Evolutionary conservation across 2,888 invertebrate genomes (phyloP), one percentile per base, ranked within the genome.

Genomic region (Venustoraphidia nigricollis): DNA sequence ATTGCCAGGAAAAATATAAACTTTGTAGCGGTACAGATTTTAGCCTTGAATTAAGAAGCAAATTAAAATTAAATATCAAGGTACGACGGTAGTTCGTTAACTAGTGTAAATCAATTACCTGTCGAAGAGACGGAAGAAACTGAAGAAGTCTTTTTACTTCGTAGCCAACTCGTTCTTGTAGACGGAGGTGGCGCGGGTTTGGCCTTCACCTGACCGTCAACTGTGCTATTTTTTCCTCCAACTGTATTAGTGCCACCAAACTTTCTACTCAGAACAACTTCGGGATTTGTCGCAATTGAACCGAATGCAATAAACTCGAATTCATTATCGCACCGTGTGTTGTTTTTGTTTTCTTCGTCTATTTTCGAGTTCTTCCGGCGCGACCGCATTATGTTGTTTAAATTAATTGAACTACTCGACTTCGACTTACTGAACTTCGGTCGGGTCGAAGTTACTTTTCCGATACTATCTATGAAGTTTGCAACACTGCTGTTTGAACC

Each of bases 371-470:
- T 64, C 48, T 60, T 62, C 27, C 66, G 56, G 14, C 66, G 55
- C 14, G 62, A 60, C 41, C 66, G 55, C 44, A 66, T 53, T 51
- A 66, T 52, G 52, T 60, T 66, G 52, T 61, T 67, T 51, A 68
- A 56, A 55, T 68, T 68, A 36, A 68, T 68, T 8, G 67, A 63
- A 57, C 67, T 67, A 50, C 66, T 66, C 9, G 66, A 67, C 54
- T 68, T 68, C 2, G 67, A 63, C 53, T 68, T 68, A 35, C 62
- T 63, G 51, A 67, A 55, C 34, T 62, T 53, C 1, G 66, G 66
- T 48, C 63, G 42, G 9, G 17, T 42, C 10, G 42, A 42, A 9
- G 40, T 39, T 34, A 42, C 42, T 42, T 34, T 14, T n/a, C 42
- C 42, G 13, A 52, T 52, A 44, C 49, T 55, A 41, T 56, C 55